Base-by-base conservation (phyloP, 2,797 vertebrate species). In the Malacoraja senta region DNA sequence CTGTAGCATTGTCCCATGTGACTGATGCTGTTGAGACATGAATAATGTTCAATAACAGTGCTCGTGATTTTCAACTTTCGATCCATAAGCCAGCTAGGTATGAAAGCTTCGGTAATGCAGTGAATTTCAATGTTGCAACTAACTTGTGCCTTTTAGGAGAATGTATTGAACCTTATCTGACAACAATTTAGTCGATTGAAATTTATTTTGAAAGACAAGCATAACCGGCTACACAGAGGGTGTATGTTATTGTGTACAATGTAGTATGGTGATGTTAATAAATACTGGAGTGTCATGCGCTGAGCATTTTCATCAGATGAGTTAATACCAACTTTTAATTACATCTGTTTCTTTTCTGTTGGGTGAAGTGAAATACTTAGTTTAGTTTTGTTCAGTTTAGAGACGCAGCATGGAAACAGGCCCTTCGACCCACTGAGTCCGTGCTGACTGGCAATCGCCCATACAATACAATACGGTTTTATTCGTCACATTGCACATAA, bases 11-110 rank as follows among this genome's bases (percentile, higher is more conserved):
- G n/a, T 76, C 26, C 38, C 9, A 92, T 76, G 2, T 35, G 13
- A 26, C 17, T 92, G 72, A 72, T 74, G 90, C 90, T 74, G 29
- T 26, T 76, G 71, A 76, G 90, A 74, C 72, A 53, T 71, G 90
- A 76, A 76, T 74, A 76, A 92, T 92, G 35, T 76, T 71, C 71
- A 92, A 58, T 76, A 76, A 76, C 72, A 26, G 4, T n/a, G 15
- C 32, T 74, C 17, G 10, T 91, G 1, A 13, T 72, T 76, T 92
- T 92, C 90, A 91, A 12, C 2, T 10, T 53, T 53, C 15, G 21
- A 92, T 53, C 0, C 38, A 76, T 58, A 58, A 72, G 15, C 71
- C 71, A 92, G 38, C 4, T 4, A 17, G 71, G 21, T 74, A 92
- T 6, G 24, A 8, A 8, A 74, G 9, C 32, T 76, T 76, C 58